A percentile compares a stretch with the other conserved stretches of the same genome.
Evolutionary conservation across 2,888 invertebrate species (phyloP).

Genomic region (Periphyllus acericola): DNA sequence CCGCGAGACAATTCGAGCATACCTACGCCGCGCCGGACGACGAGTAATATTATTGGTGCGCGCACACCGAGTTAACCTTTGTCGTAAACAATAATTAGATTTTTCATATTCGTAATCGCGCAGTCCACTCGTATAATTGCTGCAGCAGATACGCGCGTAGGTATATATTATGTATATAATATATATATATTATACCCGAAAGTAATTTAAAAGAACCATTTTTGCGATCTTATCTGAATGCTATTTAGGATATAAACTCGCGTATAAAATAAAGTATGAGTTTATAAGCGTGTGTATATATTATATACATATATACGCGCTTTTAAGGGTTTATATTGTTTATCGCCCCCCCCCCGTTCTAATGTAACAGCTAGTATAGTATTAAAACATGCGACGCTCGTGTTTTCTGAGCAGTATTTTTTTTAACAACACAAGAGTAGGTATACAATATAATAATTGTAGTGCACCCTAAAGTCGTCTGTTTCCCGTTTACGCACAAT

Average conservation of each 20-base stretch:
- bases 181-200: background rate
- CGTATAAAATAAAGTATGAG: background rate
- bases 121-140: background rate
- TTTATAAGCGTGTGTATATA: background rate
- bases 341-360: background rate
- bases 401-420: too few species aligned
- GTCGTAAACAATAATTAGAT: background rate
- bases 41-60: background rate
- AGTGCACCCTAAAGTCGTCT: background rate
- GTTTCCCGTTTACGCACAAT: background rate
- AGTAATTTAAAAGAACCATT: background rate
- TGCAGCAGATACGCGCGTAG: background rate
- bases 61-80: background rate
- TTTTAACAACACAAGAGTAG: too few species aligned
- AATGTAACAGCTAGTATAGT: background rate
- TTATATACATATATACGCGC: too few species aligned
- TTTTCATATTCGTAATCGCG: background rate
- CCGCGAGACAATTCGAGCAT: too few species aligned
- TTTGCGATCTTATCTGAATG: background rate
- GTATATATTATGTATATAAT: too few species aligned
- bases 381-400: too few species aligned
- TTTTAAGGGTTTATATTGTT: background rate
- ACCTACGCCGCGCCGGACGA: too few species aligned
- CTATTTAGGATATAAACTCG: slow-evolving; percentile 2
- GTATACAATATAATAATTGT: background rate